Conservation (phyloP, 2,797 vertebrate genomes). For the Gallinago stenura region DNA sequence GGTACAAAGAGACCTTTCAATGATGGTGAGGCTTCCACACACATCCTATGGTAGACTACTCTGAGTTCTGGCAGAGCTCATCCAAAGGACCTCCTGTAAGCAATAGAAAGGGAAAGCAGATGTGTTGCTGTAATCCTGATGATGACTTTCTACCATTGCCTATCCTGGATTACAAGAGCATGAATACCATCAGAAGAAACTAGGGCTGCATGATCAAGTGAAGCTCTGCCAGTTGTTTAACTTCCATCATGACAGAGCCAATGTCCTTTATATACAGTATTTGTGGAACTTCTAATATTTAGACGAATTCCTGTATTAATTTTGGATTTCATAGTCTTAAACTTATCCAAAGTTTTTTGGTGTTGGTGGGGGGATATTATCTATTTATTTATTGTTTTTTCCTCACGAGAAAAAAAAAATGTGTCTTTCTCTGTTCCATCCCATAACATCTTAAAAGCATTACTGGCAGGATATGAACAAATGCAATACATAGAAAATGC, state of each 20-base stretch:
- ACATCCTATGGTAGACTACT: neutral
- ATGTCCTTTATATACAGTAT: neutral
- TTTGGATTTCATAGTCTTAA: neutral
- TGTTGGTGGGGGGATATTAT: neutral
- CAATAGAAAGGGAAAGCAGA: neutral
- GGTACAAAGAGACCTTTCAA: neutral
- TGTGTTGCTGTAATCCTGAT: neutral
- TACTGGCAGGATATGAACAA: neutral
- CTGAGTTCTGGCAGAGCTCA: neutral
- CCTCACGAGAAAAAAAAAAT: neutral
- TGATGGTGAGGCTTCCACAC: neutral
- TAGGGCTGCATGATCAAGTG: neutral
- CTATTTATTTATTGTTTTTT: neutral
- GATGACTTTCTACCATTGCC: neutral
- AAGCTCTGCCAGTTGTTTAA: neutral
- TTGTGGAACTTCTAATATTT: neutral
- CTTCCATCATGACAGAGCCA: neutral
- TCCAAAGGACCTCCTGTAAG: neutral
- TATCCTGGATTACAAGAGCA: neutral
- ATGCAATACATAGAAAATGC: neutral
- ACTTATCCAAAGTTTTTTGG: rapidly evolving
- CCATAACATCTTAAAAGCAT: neutral
- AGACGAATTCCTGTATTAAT: neutral
- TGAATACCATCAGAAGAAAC: neutral
- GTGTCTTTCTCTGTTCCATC: neutral